These are phyloP conservation scores for Aldabrachelys gigantea DNA, from an alignment of 2,113 vertebrate genomes.

Conservation along the genomic window DNA sequence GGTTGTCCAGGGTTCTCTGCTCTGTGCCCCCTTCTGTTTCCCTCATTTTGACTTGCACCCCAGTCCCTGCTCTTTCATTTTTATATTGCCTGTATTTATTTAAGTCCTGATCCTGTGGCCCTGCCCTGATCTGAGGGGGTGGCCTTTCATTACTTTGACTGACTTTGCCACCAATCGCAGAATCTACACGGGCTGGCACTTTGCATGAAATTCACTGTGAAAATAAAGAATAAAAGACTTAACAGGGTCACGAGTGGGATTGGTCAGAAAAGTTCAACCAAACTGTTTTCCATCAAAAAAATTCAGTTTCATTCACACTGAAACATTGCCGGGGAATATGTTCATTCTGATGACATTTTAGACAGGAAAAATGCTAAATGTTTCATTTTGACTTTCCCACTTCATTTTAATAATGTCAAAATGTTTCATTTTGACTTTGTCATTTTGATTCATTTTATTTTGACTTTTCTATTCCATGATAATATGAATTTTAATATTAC, in stretches of 20 bases:
- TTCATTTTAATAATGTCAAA: accelerated
- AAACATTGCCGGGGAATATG: background rate
- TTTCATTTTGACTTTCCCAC: accelerated
- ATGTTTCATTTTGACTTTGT: accelerated
- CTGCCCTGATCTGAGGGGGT: background rate
- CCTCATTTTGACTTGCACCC: background rate
- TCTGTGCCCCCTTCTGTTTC: too few species aligned
- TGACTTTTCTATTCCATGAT: background rate
- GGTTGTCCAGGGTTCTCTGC: too few species aligned
- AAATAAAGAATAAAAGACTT: background rate
- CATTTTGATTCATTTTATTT: accelerated
- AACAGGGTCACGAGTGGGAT: background rate
- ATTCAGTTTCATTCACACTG: background rate
- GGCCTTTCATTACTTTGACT: too few species aligned
- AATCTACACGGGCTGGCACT: background rate
- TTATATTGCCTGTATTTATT: background rate
- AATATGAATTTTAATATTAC: background rate
- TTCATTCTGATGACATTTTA: background rate
- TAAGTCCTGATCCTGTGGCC: background rate
- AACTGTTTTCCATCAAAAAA: background rate
- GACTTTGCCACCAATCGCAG: background rate
- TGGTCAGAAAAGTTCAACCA: background rate
- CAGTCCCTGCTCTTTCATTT: background rate
- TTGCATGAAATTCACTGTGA: background rate
- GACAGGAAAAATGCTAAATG: background rate